phyloP scores from a whole-genome alignment of 1,140 invertebrate genomes.

The Aphaenogaster rudis region DNA sequence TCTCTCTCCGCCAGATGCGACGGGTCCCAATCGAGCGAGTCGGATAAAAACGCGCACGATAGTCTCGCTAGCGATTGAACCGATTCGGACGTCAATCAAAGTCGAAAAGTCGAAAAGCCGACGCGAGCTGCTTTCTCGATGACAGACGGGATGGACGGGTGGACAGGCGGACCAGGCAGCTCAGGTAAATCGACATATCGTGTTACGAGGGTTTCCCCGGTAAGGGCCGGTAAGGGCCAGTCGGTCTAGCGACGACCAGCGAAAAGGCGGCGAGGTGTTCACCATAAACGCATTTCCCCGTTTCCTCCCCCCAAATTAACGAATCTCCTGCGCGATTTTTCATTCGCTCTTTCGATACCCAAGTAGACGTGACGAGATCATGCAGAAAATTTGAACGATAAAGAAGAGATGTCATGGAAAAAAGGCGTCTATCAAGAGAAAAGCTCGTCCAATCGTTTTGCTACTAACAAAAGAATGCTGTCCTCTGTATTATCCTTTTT shows the following conservation, averaged over 20 bases:
- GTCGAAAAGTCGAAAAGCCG: constrained; percentile 75
- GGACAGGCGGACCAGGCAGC: constrained; percentile 40
- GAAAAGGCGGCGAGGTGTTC: constrained; percentile 34
- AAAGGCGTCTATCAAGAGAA: background rate
- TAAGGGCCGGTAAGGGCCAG: background rate
- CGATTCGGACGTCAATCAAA: constrained; percentile 75
- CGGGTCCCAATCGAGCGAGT: constrained; percentile 32
- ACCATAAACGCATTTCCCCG: background rate
- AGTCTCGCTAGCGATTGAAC: constrained; percentile 59
- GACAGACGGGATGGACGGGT: constrained; percentile 52
- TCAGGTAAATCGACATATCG: constrained; percentile 71
- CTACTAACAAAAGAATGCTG: background rate
- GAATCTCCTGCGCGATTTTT: background rate
- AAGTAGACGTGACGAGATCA: background rate
- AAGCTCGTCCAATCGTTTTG: background rate
- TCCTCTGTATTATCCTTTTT: background rate
- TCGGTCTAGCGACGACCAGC: background rate
- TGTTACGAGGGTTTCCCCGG: constrained; percentile 63
- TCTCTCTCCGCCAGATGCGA: constrained; percentile 56
- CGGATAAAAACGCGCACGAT: constrained; percentile 54
- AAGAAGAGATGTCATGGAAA: background rate
- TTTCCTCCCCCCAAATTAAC: background rate
- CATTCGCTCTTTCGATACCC: background rate
- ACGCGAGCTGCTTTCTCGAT: constrained; percentile 43
- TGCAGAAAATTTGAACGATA: background rate